Conservation (phyloP, 92 coral and sea anemone species). For the Montipora capitata region DNA sequence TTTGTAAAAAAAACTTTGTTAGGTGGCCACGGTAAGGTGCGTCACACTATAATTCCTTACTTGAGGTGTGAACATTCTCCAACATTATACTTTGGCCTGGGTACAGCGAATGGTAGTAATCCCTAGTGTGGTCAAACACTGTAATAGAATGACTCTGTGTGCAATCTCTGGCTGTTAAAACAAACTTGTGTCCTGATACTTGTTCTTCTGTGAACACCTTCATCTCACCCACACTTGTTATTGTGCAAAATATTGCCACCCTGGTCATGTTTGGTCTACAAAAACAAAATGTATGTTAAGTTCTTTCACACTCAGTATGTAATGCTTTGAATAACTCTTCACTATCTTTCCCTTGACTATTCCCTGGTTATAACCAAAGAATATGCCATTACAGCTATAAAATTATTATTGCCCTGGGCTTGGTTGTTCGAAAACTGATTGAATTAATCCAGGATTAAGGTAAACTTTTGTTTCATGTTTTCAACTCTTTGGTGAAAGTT, state of each 20-base stretch:
- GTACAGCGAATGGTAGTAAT: constrained; percentile 64
- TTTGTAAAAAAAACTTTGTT: no score
- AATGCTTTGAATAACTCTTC: no score
- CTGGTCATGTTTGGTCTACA: constrained; percentile 75
- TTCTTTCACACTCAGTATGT: no score
- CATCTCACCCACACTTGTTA: constrained; percentile 63
- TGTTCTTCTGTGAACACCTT: constrained; percentile 64
- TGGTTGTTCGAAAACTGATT: no score
- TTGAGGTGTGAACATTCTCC: constrained; percentile 79
- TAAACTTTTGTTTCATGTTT: no score
- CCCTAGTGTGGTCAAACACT: constrained; percentile 74
- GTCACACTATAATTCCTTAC: not conserved
- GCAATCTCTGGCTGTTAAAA: constrained; percentile 70
- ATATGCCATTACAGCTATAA: no score
- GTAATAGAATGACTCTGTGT: constrained; percentile 66
- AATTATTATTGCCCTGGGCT: no score
- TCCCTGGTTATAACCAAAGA: no score
- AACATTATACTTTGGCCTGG: constrained; percentile 89
- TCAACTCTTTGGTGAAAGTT: no score
- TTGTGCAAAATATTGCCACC: constrained; percentile 80
- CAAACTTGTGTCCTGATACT: constrained; percentile 73
- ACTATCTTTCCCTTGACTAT: no score
- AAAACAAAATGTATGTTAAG: not conserved
- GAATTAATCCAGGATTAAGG: no score
- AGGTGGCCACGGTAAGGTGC: no score